These are phyloP conservation scores for Coreoperca whiteheadi DNA, from an alignment of 2,113 vertebrate genomes.

Conservation along the genomic window DNA sequence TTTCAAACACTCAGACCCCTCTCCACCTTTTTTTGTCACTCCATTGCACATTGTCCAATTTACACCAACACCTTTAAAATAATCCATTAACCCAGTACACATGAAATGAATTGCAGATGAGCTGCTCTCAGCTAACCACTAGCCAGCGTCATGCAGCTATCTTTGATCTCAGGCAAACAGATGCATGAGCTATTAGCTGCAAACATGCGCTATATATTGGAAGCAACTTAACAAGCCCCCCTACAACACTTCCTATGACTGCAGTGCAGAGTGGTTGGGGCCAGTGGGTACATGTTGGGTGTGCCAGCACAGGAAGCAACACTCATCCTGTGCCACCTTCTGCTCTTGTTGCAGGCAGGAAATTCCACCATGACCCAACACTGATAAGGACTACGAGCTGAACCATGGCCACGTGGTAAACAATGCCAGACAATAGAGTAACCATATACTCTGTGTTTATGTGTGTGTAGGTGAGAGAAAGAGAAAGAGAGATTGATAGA, in stretches of 20 bases:
- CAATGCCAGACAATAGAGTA: constrained; percentile 47
- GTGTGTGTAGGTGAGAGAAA: constrained; percentile 16
- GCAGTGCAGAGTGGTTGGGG: constrained; percentile 5
- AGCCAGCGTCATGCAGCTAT: constrained; percentile 4
- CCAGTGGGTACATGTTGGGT: constrained; percentile 66
- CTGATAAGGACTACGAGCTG: constrained; percentile 79
- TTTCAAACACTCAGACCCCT: neutral
- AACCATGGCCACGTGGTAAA: constrained; percentile 56
- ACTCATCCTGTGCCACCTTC: constrained; percentile 83
- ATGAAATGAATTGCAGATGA: constrained; percentile 21
- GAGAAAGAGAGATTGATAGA: neutral
- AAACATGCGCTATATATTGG: constrained; percentile 7
- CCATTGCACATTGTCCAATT: neutral
- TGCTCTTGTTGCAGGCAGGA: constrained; percentile 78
- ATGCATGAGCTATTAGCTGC: constrained; percentile 21
- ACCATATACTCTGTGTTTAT: constrained; percentile 29
- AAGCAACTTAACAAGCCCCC: neutral
- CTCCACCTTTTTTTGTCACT: neutral
- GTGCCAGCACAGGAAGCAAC: constrained; percentile 82
- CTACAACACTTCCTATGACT: constrained; percentile 30
- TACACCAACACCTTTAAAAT: constrained; percentile 1
- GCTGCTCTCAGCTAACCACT: constrained; percentile 5
- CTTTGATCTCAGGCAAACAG: constrained; percentile 53
- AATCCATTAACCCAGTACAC: neutral
- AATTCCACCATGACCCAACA: constrained; percentile 80